Percentiles rank a stretch among this genome's conserved stretches.
Evolutionary conservation across 1,140 invertebrate genomes (phyloP).

Genomic region (Nasonia giraulti): DNA sequence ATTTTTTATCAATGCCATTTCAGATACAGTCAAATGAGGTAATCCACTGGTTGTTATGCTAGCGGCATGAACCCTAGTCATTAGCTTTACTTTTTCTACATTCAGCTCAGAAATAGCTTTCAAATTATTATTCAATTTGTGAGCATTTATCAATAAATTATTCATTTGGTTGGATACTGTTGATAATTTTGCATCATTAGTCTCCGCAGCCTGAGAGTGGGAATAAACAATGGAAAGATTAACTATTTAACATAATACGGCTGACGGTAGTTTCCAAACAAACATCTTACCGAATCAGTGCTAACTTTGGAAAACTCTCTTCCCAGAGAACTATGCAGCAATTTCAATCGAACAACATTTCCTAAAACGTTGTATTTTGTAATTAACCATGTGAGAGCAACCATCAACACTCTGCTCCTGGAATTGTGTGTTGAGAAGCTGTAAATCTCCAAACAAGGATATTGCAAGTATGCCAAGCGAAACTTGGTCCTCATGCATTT

Average conservation of each 20-base stretch:
- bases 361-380: conserved; percentile 57
- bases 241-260: neutral
- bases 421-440: conserved; percentile 43
- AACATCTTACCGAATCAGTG: conserved; percentile 25
- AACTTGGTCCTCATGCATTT: conserved; percentile 58
- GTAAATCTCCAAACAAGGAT: conserved; percentile 63
- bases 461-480: conserved; percentile 63
- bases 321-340: conserved; percentile 55
- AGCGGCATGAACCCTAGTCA: conserved; percentile 60
- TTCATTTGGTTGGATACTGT: conserved; percentile 52
- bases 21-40: conserved; percentile 62
- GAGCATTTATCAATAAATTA: conserved; percentile 58
- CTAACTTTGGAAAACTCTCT: conserved; percentile 51
- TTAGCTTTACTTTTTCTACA: conserved; percentile 60
- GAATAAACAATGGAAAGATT: conserved; percentile 9
- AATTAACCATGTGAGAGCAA: conserved; percentile 64
- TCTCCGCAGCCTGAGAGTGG: conserved; percentile 6
- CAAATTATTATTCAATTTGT: conserved; percentile 65
- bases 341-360: conserved; percentile 52
- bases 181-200: conserved; percentile 23
- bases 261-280: neutral
- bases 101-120: conserved; percentile 65
- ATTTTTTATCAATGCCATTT: conserved; percentile 63
- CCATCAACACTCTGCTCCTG: conserved; percentile 56
- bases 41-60: conserved; percentile 59